Conservation (phyloP, 2,888 invertebrate species). For the Antitype chi region DNA sequence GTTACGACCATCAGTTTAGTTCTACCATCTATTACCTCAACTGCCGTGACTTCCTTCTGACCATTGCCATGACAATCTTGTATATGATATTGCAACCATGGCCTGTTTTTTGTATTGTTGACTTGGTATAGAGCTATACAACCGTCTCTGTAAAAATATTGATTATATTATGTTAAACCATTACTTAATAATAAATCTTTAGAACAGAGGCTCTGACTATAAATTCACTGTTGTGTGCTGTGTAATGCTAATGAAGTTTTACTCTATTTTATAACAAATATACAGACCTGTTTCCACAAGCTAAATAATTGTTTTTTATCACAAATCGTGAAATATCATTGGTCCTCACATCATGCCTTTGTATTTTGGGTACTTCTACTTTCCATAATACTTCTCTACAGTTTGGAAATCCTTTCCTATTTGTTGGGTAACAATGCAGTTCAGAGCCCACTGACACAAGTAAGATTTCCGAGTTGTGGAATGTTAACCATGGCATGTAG, state of each 20-base stretch:
- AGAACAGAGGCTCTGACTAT: background rate
- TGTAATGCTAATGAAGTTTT: too few species aligned
- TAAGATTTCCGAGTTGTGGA: constrained; percentile 75
- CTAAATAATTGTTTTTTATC: constrained; percentile 76
- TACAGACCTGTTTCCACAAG: constrained; percentile 86
- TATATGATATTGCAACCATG: constrained; percentile 75
- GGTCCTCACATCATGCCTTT: constrained; percentile 81
- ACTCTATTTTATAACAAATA: background rate
- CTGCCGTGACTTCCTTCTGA: constrained; percentile 81
- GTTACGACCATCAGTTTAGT: constrained; percentile 72
- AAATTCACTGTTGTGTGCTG: background rate
- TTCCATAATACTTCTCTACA: constrained; percentile 75
- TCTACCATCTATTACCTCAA: constrained; percentile 75
- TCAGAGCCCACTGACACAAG: constrained; percentile 80
- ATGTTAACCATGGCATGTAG: constrained; percentile 86
- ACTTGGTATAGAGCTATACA: constrained; percentile 77
- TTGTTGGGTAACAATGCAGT: constrained; percentile 76
- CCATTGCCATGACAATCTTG: constrained; percentile 81
- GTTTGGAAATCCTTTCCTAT: constrained; percentile 74
- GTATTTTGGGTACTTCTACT: constrained; percentile 78
- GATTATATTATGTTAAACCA: background rate
- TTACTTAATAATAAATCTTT: background rate
- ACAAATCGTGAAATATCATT: constrained; percentile 87
- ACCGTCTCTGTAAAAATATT: constrained; percentile 82
- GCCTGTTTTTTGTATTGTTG: constrained; percentile 69